These are phyloP conservation scores for Cryptus viduatorius DNA, from an alignment of 2,888 invertebrate species.

Conservation along the genomic window DNA sequence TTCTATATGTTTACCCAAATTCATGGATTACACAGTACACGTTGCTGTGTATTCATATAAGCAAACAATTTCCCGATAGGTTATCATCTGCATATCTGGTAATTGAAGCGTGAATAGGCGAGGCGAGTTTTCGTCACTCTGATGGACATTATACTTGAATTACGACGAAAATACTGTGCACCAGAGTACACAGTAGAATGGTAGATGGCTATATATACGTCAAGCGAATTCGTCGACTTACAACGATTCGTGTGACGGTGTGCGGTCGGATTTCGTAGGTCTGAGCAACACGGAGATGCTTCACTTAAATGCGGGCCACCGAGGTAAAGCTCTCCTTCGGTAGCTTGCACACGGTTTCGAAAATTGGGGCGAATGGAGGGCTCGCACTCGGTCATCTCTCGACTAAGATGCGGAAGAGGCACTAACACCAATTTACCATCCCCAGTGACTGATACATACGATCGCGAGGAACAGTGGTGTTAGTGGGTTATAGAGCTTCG, in stretches of 20 bases:
- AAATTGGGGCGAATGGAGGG: slow-evolving; percentile 37
- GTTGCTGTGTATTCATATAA: not conserved
- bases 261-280: not conserved
- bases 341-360: slow-evolving; percentile 9
- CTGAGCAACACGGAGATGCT: slow-evolving; percentile 23
- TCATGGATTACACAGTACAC: not conserved
- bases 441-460: slow-evolving; percentile 6
- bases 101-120: slow-evolving; percentile 1
- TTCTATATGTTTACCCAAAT: not conserved
- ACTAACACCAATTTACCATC: slow-evolving; percentile 27
- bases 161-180: not conserved
- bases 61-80: slow-evolving; percentile 2
- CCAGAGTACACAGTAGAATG: not conserved
- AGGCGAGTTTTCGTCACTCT: not conserved
- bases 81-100: not conserved
- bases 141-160: slow-evolving; percentile 3
- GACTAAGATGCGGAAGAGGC: slow-evolving; percentile 23
- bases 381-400: slow-evolving; percentile 39
- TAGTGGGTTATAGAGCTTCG: not conserved
- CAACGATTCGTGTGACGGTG: not conserved
- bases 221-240: not conserved
- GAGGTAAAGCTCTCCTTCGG: slow-evolving; percentile 18
- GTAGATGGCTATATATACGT: not conserved
- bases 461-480: slow-evolving; percentile 3
- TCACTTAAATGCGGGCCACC: slow-evolving; percentile 18